Conservation (phyloP, 2,113 vertebrate species). For the Mobula birostris region DNA sequence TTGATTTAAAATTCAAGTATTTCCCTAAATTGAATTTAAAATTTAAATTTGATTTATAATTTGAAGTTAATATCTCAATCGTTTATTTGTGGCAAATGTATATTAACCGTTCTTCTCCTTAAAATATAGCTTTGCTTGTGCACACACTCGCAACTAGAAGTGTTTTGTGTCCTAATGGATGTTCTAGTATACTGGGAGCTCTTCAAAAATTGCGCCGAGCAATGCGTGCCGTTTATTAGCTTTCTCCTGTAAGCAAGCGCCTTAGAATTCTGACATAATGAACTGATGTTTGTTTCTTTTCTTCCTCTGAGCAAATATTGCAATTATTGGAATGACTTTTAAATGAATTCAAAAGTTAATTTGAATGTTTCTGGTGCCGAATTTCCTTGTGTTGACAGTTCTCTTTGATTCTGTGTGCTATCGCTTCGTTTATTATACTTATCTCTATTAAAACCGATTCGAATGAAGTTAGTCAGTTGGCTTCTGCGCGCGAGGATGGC, state of each 20-base stretch:
- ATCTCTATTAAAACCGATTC: slow-evolving; percentile 22
- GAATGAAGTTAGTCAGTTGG: slow-evolving; percentile 35
- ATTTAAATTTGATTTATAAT: slow-evolving; percentile 16
- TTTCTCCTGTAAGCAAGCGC: neutral
- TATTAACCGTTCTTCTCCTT: neutral
- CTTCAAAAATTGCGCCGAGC: neutral
- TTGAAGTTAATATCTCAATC: slow-evolving; percentile 24
- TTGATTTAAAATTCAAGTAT: neutral
- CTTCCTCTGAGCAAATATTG: neutral
- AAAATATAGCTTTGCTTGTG: neutral
- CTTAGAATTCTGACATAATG: slow-evolving; percentile 12
- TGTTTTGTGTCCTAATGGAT: neutral
- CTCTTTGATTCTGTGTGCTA: neutral
- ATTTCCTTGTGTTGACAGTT: neutral
- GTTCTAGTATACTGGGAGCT: neutral
- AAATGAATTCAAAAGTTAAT: neutral
- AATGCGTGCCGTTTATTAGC: neutral
- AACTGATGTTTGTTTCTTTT: neutral
- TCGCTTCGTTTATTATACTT: neutral
- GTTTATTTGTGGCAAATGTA: neutral
- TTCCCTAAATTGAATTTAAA: slow-evolving; percentile 17
- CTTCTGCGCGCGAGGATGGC: slow-evolving; percentile 39
- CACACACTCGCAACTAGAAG: neutral
- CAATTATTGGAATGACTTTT: neutral
- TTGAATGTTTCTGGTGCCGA: neutral